phyloP scores from a whole-genome alignment of 1,140 invertebrate species.

The Anoplophora glabripennis region DNA sequence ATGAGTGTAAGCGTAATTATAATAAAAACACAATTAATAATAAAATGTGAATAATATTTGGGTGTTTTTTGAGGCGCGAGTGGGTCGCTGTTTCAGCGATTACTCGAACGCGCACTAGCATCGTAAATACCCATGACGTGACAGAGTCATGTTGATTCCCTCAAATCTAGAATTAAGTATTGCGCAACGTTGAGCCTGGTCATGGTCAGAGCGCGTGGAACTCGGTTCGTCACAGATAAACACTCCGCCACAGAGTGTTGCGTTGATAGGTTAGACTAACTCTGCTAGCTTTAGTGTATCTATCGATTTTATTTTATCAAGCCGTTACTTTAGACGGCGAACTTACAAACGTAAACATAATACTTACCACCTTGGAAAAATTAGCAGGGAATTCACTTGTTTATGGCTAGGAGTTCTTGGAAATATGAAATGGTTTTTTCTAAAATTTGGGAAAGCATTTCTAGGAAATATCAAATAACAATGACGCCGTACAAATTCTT shows the following conservation, averaged over 20 bases:
- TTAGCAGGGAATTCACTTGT: background rate
- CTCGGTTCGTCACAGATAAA: conserved; percentile 22
- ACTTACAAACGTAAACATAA: background rate
- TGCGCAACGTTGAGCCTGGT: conserved; percentile 40
- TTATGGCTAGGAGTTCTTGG: background rate
- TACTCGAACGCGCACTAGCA: background rate
- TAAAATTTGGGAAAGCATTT: background rate
- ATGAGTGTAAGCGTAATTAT: too few species aligned
- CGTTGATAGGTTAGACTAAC: background rate
- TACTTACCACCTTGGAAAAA: background rate
- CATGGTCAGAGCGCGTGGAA: conserved; percentile 37
- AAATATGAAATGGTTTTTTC: background rate
- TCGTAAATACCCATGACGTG: conserved; percentile 31
- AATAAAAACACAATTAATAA: too few species aligned
- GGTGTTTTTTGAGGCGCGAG: too few species aligned
- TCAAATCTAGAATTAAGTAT: conserved; percentile 39
- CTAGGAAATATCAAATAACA: conserved; percentile 2
- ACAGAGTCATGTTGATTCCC: conserved; percentile 28
- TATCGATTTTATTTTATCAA: background rate
- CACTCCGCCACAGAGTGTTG: background rate
- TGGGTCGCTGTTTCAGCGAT: too few species aligned
- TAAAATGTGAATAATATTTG: too few species aligned
- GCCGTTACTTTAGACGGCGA: background rate
- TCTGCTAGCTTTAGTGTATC: background rate
- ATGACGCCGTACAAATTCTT: too few species aligned